Evolutionary conservation across 2,113 vertebrate species (phyloP).

Genomic region (Syrmaticus mikado): DNA sequence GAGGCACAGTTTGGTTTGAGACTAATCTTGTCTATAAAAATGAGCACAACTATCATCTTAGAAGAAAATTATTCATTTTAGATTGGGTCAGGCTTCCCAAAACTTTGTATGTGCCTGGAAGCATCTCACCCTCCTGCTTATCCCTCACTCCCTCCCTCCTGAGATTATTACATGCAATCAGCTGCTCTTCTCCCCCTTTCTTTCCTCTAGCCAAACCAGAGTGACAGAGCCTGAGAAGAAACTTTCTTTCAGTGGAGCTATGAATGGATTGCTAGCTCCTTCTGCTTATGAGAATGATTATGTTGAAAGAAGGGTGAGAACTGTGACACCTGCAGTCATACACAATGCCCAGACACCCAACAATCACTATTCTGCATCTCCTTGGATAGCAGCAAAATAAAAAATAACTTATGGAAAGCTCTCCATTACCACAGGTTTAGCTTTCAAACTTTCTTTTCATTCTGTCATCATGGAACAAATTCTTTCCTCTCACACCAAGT

Average conservation of each 20-base stretch:
- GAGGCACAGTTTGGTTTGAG: neutral
- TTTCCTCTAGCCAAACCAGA: neutral
- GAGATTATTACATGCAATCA: neutral
- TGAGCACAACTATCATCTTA: neutral
- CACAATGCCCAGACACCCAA: neutral
- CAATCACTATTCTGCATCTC: neutral
- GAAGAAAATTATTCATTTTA: neutral
- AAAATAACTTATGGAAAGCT: neutral
- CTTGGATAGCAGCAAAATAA: neutral
- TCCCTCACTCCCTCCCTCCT: neutral
- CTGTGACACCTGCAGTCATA: neutral
- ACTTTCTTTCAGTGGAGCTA: neutral
- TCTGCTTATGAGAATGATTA: neutral
- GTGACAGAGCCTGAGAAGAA: neutral
- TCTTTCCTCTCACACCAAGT: neutral
- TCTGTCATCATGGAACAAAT: neutral
- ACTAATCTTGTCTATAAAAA: neutral
- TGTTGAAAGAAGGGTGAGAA: neutral
- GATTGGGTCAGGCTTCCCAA: neutral
- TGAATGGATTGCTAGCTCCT: neutral
- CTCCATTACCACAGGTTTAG: neutral
- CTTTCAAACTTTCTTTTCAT: slow-evolving; percentile 4
- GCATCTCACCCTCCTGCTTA: too few species aligned
- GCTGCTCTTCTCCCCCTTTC: neutral
- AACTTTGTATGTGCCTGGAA: neutral